These are phyloP conservation scores for Crypturellus undulatus DNA, from an alignment of 2,113 vertebrate species.

Conservation along the genomic window DNA sequence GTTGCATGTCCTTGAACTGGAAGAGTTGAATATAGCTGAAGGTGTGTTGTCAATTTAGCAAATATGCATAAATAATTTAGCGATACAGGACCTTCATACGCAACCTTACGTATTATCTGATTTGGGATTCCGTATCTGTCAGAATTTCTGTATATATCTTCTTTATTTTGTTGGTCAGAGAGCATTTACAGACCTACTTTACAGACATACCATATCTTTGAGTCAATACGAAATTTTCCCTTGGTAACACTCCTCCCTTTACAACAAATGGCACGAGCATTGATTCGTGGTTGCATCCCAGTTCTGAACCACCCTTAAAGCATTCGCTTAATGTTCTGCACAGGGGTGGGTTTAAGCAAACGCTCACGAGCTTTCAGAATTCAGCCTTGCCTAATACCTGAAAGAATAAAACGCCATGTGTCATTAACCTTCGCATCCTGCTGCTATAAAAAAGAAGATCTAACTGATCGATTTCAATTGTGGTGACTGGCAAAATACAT, in stretches of 20 bases:
- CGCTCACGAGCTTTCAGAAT: background rate
- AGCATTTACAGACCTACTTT: background rate
- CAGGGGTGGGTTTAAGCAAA: constrained; percentile 13
- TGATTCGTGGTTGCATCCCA: background rate
- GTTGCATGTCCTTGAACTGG: background rate
- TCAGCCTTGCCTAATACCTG: background rate
- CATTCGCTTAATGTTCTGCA: constrained; percentile 45
- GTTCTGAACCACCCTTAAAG: background rate
- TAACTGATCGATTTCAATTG: constrained; percentile 17
- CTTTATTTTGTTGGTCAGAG: background rate
- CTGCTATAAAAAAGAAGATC: background rate
- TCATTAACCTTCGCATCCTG: constrained; percentile 35
- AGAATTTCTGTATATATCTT: background rate
- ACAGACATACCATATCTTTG: background rate
- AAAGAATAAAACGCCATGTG: constrained; percentile 34
- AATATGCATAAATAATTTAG: background rate
- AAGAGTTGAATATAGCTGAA: background rate
- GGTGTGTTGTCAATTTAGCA: background rate
- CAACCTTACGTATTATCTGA: background rate
- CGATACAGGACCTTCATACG: background rate
- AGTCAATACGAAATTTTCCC: background rate
- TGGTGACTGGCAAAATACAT: background rate
- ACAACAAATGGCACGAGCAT: background rate
- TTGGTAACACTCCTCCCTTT: background rate
- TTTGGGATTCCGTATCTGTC: background rate